These are phyloP conservation scores for Mythimna albipuncta DNA, from an alignment of 2,888 invertebrate species.

Conservation along the genomic window DNA sequence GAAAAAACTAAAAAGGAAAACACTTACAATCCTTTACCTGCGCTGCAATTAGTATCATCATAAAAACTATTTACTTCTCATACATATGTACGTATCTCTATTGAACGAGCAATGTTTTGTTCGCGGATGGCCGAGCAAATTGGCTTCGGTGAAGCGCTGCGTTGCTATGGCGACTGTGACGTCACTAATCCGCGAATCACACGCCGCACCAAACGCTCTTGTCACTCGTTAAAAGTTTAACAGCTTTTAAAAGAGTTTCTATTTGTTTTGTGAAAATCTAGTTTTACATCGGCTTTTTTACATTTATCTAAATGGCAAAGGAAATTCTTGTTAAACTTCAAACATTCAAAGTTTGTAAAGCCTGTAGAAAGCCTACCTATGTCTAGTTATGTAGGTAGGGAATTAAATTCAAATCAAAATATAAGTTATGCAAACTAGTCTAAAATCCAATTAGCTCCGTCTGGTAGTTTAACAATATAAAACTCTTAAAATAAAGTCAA, in stretches of 20 bases:
- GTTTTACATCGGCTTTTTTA: not conserved
- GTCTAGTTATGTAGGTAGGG: not conserved
- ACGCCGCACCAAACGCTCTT: slow-evolving; percentile 34
- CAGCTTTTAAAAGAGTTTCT: slow-evolving; percentile 14
- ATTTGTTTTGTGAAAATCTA: not conserved
- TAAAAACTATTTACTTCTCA: slow-evolving; percentile 23
- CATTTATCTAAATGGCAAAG: not conserved
- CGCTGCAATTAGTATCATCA: slow-evolving; percentile 7
- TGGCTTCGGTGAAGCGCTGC: slow-evolving; percentile 60
- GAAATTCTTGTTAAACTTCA: not conserved
- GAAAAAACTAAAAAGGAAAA: too few species aligned
- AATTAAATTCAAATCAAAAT: slow-evolving; percentile 10
- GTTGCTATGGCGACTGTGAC: slow-evolving; percentile 49
- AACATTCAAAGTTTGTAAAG: not conserved
- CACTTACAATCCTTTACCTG: not conserved
- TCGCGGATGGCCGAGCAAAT: slow-evolving; percentile 62
- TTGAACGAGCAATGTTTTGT: slow-evolving; percentile 40
- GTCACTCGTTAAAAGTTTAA: slow-evolving; percentile 58
- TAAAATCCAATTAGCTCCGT: not conserved
- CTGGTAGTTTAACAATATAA: slow-evolving; percentile 2
- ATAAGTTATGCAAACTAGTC: not conserved
- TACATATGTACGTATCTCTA: slow-evolving; percentile 12
- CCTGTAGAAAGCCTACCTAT: too few species aligned
- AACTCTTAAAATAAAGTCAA: not conserved
- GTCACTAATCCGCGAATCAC: slow-evolving; percentile 62